These are phyloP conservation scores for Eustalomyia histrio DNA, from an alignment of 2,888 invertebrate species.

Conservation along the genomic window DNA sequence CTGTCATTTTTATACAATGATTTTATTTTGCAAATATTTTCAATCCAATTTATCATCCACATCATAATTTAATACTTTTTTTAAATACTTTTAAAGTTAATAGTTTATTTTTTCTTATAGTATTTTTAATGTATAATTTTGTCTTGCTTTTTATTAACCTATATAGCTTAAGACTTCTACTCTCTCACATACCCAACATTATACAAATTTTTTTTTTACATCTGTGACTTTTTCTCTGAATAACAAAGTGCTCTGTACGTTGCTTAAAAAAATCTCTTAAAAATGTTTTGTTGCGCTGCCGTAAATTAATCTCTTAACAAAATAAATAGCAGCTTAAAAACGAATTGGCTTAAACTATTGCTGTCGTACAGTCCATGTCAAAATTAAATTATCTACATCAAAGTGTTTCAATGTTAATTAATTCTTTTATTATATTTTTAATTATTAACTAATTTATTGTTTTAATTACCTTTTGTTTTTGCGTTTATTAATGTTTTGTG, in stretches of 20 bases:
- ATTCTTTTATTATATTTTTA: slow-evolving; percentile 14
- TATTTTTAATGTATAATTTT: neutral
- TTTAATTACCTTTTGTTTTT: neutral
- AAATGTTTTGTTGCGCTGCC: slow-evolving; percentile 7
- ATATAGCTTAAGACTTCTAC: neutral
- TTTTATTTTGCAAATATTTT: too few relatives aligned
- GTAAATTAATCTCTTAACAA: slow-evolving; percentile 8
- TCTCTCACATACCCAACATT: slow-evolving; percentile 5
- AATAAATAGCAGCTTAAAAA: slow-evolving; percentile 37
- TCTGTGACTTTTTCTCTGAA: slow-evolving; percentile 20
- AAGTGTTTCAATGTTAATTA: slow-evolving; percentile 46
- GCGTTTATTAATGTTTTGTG: neutral
- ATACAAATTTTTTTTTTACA: neutral
- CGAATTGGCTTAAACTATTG: slow-evolving; percentile 2
- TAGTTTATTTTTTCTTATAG: neutral
- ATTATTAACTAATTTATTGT: neutral
- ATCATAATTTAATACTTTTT: too few relatives aligned
- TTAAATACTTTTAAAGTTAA: too few relatives aligned
- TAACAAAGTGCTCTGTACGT: slow-evolving; percentile 56
- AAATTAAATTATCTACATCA: slow-evolving; percentile 26
- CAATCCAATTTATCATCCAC: too few relatives aligned
- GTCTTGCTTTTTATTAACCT: slow-evolving; percentile 19
- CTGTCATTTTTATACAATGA: too few relatives aligned
- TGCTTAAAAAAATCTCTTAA: slow-evolving; percentile 16
- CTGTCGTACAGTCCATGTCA: slow-evolving; percentile 57